Percentiles rank a stretch among this genome's conserved stretches.
Evolutionary conservation across 2,113 vertebrate species (phyloP).

Genomic region (Paracanthobrama guichenoti): DNA sequence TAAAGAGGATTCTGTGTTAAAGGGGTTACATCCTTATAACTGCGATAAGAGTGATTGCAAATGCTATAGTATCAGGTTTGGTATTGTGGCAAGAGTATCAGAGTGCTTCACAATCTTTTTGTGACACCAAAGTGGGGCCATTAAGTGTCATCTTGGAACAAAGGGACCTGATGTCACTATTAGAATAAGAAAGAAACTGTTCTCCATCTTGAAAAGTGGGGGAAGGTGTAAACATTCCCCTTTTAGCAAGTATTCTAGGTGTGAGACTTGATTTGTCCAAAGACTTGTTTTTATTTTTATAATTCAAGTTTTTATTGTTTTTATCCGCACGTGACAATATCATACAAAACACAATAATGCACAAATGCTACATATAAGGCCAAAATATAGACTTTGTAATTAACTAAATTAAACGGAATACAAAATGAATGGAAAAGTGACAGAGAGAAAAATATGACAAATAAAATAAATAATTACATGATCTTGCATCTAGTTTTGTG

Average conservation of each 20-base stretch:
- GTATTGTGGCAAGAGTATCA: not conserved
- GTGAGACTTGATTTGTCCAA: not conserved
- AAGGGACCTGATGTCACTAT: conserved; percentile 16
- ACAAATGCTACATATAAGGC: no score
- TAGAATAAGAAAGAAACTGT: conserved; percentile 44
- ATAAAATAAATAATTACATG: no score
- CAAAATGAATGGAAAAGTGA: no score
- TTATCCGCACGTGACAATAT: no score
- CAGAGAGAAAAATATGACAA: no score
- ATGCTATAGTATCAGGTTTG: not conserved
- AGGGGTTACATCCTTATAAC: not conserved
- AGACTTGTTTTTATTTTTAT: no score
- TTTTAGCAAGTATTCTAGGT: conserved; percentile 22
- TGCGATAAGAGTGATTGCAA: not conserved
- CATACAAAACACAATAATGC: no score
- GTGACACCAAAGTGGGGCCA: conserved; percentile 2
- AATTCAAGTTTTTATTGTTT: no score
- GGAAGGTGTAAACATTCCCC: conserved; percentile 19
- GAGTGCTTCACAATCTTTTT: conserved; percentile 22
- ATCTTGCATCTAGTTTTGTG: no score
- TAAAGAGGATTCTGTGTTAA: not conserved
- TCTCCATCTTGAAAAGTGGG: not conserved
- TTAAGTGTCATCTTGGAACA: not conserved
- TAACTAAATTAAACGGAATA: no score
- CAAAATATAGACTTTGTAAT: no score